These are phyloP conservation scores for Phortica variegata DNA, from an alignment of 1,140 invertebrate genomes.

Conservation along the genomic window DNA sequence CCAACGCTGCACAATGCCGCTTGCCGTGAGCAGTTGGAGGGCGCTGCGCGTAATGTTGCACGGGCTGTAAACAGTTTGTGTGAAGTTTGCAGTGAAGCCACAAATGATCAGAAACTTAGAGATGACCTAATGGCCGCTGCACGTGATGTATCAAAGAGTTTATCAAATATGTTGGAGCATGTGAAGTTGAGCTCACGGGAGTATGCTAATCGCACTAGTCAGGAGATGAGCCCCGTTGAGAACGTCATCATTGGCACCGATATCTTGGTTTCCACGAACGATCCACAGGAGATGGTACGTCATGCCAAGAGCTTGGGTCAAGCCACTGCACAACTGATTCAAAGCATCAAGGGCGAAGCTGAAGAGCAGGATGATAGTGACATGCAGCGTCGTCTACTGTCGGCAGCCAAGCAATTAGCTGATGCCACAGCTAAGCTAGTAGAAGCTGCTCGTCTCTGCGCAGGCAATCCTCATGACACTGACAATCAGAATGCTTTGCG, in stretches of 20 bases:
- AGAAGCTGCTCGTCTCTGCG: conserved; percentile 91
- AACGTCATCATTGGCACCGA: conserved; percentile 90
- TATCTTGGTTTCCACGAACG: conserved; percentile 80
- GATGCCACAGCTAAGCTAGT: conserved; percentile 96
- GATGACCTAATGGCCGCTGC: conserved; percentile 83
- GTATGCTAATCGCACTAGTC: conserved; percentile 61
- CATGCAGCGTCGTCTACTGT: conserved; percentile 83
- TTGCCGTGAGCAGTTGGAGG: conserved; percentile 91
- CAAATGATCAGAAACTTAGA: conserved; percentile 67
- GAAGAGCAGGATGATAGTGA: conserved; percentile 86
- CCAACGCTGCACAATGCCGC: conserved; percentile 84
- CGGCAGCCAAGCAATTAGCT: conserved; percentile 89
- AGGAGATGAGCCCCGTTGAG: conserved; percentile 81
- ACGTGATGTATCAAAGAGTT: conserved; percentile 81
- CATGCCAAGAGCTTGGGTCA: conserved; percentile 90
- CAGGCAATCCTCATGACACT: conserved; percentile 80
- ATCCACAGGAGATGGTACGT: conserved; percentile 91
- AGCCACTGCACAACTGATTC: conserved; percentile 88
- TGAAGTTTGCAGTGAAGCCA: conserved; percentile 74
- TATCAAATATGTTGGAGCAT: conserved; percentile 89
- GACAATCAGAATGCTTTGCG: conserved; percentile 81
- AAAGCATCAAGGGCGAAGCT: conserved; percentile 90
- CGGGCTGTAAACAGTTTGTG: conserved; percentile 90
- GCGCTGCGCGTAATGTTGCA: conserved; percentile 89
- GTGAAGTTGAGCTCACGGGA: conserved; percentile 68